Evolutionary conservation across 2,113 vertebrate genomes (phyloP).

Genomic region (Corythornis cristatus): DNA sequence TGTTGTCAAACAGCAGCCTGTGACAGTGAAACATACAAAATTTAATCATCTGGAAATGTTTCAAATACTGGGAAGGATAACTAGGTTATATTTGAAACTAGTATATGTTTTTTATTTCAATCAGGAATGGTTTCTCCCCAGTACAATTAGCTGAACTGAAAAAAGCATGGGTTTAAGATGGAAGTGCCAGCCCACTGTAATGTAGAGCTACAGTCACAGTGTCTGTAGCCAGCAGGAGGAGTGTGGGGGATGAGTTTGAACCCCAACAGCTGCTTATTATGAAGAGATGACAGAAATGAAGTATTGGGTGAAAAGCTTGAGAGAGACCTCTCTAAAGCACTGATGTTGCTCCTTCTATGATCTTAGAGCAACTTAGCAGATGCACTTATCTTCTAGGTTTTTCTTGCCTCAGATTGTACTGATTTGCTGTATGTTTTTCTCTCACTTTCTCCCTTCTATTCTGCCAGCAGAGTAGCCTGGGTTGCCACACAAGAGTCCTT

Average conservation of each 20-base stretch:
- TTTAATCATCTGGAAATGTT: background rate
- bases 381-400: background rate
- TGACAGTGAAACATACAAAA: background rate
- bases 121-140: background rate
- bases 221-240: background rate
- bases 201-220: background rate
- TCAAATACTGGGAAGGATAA: background rate
- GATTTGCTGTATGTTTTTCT: accelerated
- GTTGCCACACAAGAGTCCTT: accelerated
- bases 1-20: background rate
- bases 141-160: background rate
- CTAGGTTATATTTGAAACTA: background rate
- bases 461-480: background rate
- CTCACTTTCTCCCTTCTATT: background rate
- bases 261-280: background rate
- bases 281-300: background rate
- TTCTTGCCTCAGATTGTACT: background rate
- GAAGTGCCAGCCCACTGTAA: background rate
- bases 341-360: accelerated
- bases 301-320: background rate
- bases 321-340: background rate
- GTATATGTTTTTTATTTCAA: background rate
- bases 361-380: background rate
- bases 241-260: background rate
- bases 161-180: background rate